A percentile compares a stretch with the other conserved stretches of the same genome.
Evolutionary conservation across 1,140 invertebrate species (phyloP).

Genomic region (Spodoptera litura): DNA sequence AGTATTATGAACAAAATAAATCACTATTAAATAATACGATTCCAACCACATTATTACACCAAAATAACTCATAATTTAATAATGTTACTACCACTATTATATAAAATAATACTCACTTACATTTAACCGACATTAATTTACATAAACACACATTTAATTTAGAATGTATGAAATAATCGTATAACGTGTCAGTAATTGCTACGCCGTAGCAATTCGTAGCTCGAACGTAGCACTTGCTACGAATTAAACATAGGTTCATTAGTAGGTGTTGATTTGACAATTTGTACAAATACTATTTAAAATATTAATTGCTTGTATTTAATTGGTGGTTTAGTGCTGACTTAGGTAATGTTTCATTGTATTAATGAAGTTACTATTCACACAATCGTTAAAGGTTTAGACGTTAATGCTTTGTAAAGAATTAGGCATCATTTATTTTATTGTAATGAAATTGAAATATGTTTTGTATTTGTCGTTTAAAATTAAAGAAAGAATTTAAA

Average conservation of each 20-base stretch:
- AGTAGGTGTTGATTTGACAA: constrained; percentile 33
- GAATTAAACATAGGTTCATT: constrained; percentile 23
- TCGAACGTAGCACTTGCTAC: constrained; percentile 22
- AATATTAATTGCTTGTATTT: too few species aligned
- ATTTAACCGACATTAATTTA: not conserved
- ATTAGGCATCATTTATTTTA: too few species aligned
- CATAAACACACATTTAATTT: constrained; percentile 12
- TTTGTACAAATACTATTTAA: constrained; percentile 17
- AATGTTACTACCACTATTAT: not conserved
- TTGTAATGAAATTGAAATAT: too few species aligned
- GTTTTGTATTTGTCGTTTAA: too few species aligned
- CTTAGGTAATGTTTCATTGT: too few species aligned
- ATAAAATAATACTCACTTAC: constrained; percentile 11
- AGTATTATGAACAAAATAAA: not conserved
- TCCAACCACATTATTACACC: not conserved
- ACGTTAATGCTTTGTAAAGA: too few species aligned
- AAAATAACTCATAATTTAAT: not conserved
- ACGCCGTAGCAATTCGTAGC: constrained; percentile 36
- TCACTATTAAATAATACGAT: not conserved
- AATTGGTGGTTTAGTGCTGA: too few species aligned
- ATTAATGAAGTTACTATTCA: too few species aligned
- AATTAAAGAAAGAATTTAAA: too few species aligned
- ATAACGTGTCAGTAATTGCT: constrained; percentile 12
- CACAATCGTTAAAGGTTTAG: too few species aligned
- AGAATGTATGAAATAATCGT: constrained; percentile 25